phyloP scores from a whole-genome alignment of 2,888 invertebrate genomes.

The Volucella zonaria region DNA sequence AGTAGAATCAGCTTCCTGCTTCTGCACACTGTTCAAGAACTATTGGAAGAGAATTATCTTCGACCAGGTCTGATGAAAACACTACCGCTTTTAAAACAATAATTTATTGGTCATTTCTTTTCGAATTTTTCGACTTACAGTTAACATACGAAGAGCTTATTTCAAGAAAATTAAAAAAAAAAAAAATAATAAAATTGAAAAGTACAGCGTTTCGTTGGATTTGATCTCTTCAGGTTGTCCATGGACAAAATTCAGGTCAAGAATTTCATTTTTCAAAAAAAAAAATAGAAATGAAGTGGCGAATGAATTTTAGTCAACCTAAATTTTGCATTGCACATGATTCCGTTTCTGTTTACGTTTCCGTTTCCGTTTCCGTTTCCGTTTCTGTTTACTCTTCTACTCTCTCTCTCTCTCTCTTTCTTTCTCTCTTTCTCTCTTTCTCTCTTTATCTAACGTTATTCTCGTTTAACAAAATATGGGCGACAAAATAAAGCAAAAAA shows the following conservation, averaged over 20 bases:
- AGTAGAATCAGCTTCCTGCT: too few relatives aligned
- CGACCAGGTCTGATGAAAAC: too few relatives aligned
- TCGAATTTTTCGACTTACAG: conserved; percentile 62
- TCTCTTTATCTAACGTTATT: conserved; percentile 38
- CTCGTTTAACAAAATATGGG: conserved; percentile 47
- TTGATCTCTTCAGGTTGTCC: conserved; percentile 32
- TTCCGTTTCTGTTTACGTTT: conserved; percentile 21
- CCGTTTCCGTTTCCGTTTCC: conserved; percentile 17
- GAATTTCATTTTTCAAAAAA: conserved; percentile 61
- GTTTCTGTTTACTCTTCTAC: conserved; percentile 9
- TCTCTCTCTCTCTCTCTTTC: conserved; percentile 4
- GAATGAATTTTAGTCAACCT: conserved; percentile 74
- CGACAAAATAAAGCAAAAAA: conserved; percentile 61
- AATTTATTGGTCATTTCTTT: conserved; percentile 67
- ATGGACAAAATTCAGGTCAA: conserved; percentile 74
- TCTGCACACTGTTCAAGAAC: too few relatives aligned
- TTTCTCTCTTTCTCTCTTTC: not conserved
- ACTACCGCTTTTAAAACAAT: conserved; percentile 55
- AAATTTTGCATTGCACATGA: conserved; percentile 71
- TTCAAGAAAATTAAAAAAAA: conserved; percentile 23
- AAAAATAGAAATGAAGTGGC: conserved; percentile 34
- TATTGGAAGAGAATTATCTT: too few relatives aligned
- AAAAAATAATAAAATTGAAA: conserved; percentile 42
- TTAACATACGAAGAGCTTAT: conserved; percentile 41
- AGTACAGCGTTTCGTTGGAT: conserved; percentile 40